Base-by-base conservation (phyloP, 2,888 invertebrate species). In the Orchesella flavescens region DNA sequence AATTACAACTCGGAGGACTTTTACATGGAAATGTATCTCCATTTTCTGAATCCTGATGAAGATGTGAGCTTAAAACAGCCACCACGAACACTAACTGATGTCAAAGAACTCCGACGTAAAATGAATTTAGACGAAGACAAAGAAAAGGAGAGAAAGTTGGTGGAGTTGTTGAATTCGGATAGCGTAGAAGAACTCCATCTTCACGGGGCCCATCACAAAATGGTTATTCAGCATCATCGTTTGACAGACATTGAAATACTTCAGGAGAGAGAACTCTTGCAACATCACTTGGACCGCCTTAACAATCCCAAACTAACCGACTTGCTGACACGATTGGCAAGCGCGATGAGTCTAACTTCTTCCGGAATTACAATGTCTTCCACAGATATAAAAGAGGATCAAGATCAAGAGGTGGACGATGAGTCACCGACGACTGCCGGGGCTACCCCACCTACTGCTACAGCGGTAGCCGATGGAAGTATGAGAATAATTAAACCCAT, bases 21-120 rank as follows among this genome's bases (percentile, higher is more conserved):
- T 44, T 78, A 78, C 19, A 83, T 83, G 83, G 83, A 83, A 46
- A 74, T 83, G 65, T 83, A 83, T 24, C 49, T 83, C 21, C 83
- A 83, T 43, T 83, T 75, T 46, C 49, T 83, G 24, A 68, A 68
- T 43, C 65, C 69, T 0, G 74, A 83, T 1, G 73, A 73, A 15
- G 78, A 83, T 19, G 34, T 68, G 1, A 78, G 59, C 24, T 15
- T 78, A 5, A 73, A 66, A 13, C 24, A 72, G 1, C 66, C 73
- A 17, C 53, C 66, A 0, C 72, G 59, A 44, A 19, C 57, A 2
- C 9, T 74, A 12, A 83, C 78, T 3, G 83, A 83, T 61, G 73
- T 83, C 19, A 74, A 72, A 43, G 78, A 83, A 46, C 69, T 78
- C 1, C 17, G 83, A 10, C 73, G 53, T 19, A 72, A 74, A 23